Base-by-base conservation (phyloP, 30 jellyfish, hydroid and myxozoan genomes). In the Pelagia noctiluca region DNA sequence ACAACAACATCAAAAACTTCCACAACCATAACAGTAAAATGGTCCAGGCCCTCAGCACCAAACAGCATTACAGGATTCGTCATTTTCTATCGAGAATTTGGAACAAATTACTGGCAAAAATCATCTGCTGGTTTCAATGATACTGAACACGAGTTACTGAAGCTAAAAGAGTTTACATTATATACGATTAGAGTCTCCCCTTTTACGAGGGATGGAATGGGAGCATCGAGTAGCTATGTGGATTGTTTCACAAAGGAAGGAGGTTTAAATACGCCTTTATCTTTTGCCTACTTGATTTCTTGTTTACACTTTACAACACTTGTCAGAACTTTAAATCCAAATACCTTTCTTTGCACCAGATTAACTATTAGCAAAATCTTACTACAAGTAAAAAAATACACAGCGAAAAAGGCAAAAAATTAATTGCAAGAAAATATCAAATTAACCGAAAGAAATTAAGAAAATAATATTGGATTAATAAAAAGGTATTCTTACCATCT, bases 161-260 rank as follows among this genome's bases (percentile, higher is more conserved):
- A 7, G 35, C 68, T 76, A 16, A 76, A 76, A 61, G 35, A 57
- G 28, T 60, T 13, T 61, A 57, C 88, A 19, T 76, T 76, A 69
- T 53, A 76, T 37, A 76, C 88, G n/a, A 18, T 62, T 31, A 33
- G 88, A 37, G 88, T 76, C 37, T 30, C 26, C 5, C 78, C 88
- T 18, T 76, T 62, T 3, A 57, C 36, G 23, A 0, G 2, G 78
- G 37, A 35, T 52, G 88, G 78, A 5, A 76, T 52, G n/a, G 88
- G 88, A 18, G 29, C 37, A 0, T 60, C 88, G 19, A 54, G 67
- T 5, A n/a, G 18, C 37, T 76, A 21, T 61, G 22, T 50, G 8
- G 88, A 76, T 32, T 52, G 69, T 42, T 29, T n/a, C 1, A 76
- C 88, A 0, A 2, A 5, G 25, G 78, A 76, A 76, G 88, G 88